Evolutionary conservation across 2,888 invertebrate species (phyloP), one percentile per base, ranked within the genome.

Genomic region (Nomada fucata): DNA sequence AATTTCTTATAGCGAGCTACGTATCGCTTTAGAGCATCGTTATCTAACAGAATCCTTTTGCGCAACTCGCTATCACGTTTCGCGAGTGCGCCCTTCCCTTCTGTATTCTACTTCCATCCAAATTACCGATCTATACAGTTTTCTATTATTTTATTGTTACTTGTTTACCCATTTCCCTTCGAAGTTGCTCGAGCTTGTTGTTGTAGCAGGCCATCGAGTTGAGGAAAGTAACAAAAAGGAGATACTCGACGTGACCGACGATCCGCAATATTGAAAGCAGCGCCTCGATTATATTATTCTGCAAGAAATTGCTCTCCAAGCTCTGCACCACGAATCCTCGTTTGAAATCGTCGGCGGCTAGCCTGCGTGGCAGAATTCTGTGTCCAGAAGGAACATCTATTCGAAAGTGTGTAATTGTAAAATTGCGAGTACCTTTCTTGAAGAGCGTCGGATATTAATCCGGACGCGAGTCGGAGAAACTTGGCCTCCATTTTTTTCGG

Each of bases 301-400:
- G 70, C 4, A 93, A 76, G 65, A 92, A 92, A 36, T 81, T 73
- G 76, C 90, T 92, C 11, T 88, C 84, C 61, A 93, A 78, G n/a
- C 88, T 89, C 83, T 92, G 91, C 11, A 93, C 73, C 9, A 92
- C 88, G 36, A 91, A 92, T 13, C 93, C 93, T n/a, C 75, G 52
- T 2, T 84, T 63, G 47, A 89, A 91, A 71, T 91, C 88, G 15
- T 79, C n/a, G 78, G 74, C 82, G 2, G 84, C 71, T 7, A 93
- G 82, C 72, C 92, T 92, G 74, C 1, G 83, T 70, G 52, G 15
- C 1, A 13, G 15, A 47, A 47, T 47, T 15, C 10, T 15, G 3
- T 47, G 47, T 55, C 55, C n/a, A 20, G 11, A 23, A 23, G 23
- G 20, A 55, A 55, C 7, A 36, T 55, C n/a, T 23, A 9, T 9